These are phyloP conservation scores for Trichonephila clavipes DNA, from an alignment of 1,140 invertebrate species.

Conservation along the genomic window DNA sequence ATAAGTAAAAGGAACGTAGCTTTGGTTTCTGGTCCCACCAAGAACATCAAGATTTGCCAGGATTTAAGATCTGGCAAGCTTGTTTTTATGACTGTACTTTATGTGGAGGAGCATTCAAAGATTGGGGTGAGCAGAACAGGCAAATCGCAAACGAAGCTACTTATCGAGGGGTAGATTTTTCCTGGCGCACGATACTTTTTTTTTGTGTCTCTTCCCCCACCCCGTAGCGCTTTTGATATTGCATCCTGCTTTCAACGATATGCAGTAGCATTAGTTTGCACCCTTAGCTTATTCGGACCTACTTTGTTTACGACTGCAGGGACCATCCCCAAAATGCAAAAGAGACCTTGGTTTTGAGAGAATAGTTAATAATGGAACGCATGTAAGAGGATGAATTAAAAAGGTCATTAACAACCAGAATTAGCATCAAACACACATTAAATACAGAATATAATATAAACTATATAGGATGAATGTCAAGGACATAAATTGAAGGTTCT, in stretches of 20 bases:
- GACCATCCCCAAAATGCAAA: neutral
- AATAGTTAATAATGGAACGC: no score
- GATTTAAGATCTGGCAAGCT: conserved; percentile 39
- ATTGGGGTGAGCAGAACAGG: conserved; percentile 24
- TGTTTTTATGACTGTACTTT: conserved; percentile 59
- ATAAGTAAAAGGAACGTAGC: conserved; percentile 7
- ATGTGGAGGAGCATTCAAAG: conserved; percentile 14
- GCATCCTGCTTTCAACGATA: conserved; percentile 19
- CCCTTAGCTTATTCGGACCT: conserved; percentile 53
- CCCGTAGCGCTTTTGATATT: conserved; percentile 19
- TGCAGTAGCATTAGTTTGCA: conserved; percentile 50
- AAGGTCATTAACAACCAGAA: no score
- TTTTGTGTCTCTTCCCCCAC: neutral
- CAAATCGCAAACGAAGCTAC: conserved; percentile 65
- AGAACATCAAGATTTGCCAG: conserved; percentile 47
- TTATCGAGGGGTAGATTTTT: conserved; percentile 53
- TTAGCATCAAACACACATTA: no score
- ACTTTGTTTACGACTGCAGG: conserved; percentile 29
- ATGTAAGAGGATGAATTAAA: no score
- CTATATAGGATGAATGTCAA: no score
- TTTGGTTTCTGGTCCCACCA: neutral
- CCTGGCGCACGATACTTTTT: neutral
- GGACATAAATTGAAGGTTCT: no score
- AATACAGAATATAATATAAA: no score
- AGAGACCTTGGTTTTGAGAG: no score